Evolutionary conservation across 2,113 vertebrate species (phyloP).

Genomic region (Aegithalos caudatus): DNA sequence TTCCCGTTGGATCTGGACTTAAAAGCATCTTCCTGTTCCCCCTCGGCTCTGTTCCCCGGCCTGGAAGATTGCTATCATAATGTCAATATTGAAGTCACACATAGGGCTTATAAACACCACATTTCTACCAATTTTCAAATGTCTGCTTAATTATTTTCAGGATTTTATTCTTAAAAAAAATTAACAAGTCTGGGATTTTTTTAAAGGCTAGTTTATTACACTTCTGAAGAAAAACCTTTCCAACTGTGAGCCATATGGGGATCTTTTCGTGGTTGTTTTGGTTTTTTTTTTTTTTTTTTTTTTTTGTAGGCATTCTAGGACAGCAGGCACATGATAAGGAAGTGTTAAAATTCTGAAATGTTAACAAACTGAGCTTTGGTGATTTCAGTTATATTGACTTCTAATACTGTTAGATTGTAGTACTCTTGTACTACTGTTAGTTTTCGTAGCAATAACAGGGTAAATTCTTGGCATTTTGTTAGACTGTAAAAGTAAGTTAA

Average conservation of each 20-base stretch:
- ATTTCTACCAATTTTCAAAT: not conserved
- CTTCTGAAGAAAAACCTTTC: not conserved
- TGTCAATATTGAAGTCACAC: not conserved
- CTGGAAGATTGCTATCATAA: not conserved
- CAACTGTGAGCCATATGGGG: not conserved
- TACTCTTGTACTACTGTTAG: not conserved
- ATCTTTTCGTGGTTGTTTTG: not conserved
- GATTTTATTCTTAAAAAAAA: not conserved
- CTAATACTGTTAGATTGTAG: not conserved
- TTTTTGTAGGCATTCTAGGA: not conserved
- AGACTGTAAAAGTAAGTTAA: not conserved
- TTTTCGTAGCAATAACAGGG: not conserved
- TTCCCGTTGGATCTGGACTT: not conserved
- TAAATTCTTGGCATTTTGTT: not conserved
- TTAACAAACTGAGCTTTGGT: not conserved
- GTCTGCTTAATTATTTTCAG: not conserved
- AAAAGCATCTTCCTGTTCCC: fast-evolving
- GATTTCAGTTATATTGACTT: not conserved
- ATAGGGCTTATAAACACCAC: not conserved
- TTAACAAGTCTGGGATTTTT: not conserved
- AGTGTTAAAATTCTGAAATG: no score
- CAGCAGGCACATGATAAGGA: not conserved
- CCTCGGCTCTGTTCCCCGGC: fast-evolving
- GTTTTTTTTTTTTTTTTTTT: not conserved
- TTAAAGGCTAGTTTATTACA: not conserved